phyloP scores from a whole-genome alignment of 2,113 vertebrate species.

The Pelvicachromis taeniatus region DNA sequence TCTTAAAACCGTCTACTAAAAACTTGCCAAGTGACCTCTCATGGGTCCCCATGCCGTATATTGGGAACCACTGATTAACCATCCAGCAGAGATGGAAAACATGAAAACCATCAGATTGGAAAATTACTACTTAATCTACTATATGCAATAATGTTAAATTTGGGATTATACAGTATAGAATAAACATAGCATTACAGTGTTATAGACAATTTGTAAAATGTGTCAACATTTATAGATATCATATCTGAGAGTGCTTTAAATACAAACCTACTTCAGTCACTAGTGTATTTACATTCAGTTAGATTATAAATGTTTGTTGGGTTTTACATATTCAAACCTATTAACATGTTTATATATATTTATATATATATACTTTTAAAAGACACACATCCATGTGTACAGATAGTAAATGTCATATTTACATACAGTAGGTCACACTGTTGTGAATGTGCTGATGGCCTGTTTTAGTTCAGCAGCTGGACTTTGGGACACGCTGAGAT shows the following conservation, averaged over 20 bases:
- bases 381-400: conserved; percentile 33
- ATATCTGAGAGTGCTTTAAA: background rate
- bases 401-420: conserved; percentile 11
- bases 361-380: conserved; percentile 12
- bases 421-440: conserved; percentile 8
- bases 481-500: background rate
- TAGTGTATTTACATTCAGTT: conserved; percentile 44
- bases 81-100: background rate
- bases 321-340: conserved; percentile 34
- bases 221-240: conserved; percentile 6
- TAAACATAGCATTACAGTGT: conserved; percentile 1
- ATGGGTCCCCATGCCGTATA: background rate
- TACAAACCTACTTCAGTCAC: conserved; percentile 21
- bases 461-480: background rate
- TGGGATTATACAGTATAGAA: conserved; percentile 19
- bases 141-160: conserved; percentile 2
- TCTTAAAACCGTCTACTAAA: background rate
- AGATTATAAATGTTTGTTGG: conserved; percentile 7
- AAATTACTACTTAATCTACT: background rate
- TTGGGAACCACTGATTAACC: background rate
- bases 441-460: background rate
- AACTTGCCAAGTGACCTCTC: background rate
- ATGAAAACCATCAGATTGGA: background rate
- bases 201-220: conserved; percentile 28
- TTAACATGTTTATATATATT: conserved; percentile 30